A percentile compares a stretch with the other conserved stretches of the same genome.
Conservation (phyloP, 2,888 invertebrate species). For the Abrostola triplasia region DNA sequence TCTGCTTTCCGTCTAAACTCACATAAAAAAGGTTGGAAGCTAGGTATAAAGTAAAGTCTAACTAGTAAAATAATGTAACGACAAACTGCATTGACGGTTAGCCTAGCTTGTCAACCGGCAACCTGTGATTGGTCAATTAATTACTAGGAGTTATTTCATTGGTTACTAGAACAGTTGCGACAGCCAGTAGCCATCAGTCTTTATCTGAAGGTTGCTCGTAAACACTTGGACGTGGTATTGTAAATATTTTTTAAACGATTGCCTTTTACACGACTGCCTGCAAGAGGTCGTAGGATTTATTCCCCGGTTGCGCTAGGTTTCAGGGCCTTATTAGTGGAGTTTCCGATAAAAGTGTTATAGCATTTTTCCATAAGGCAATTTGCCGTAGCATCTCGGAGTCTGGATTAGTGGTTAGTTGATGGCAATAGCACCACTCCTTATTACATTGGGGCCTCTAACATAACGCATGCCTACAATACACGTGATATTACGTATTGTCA, state of each 20-base stretch:
- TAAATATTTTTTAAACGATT: neutral
- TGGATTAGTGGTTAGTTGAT: no score
- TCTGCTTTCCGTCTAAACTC: neutral
- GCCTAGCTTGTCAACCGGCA: conserved; percentile 47
- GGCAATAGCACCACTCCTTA: no score
- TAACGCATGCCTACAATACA: no score
- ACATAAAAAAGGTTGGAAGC: neutral
- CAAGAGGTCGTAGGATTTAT: no score
- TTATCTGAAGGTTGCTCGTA: conserved; percentile 36
- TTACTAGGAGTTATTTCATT: conserved; percentile 44
- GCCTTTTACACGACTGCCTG: no score
- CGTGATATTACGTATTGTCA: no score
- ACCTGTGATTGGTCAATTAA: conserved; percentile 49
- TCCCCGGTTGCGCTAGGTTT: no score
- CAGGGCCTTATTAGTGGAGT: no score
- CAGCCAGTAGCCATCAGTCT: conserved; percentile 40
- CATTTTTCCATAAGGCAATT: no score
- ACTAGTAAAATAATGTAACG: conserved; percentile 25
- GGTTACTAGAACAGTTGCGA: conserved; percentile 26
- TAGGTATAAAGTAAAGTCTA: neutral
- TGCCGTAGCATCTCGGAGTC: no score
- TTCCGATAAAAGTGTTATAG: no score
- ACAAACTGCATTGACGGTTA: conserved; percentile 30
- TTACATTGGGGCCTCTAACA: no score
- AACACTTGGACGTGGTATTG: conserved; percentile 18